A percentile compares a stretch with the other conserved stretches of the same genome.
Evolutionary conservation across 2,113 vertebrate genomes (phyloP).

Genomic region (Carettochelys insculpta): DNA sequence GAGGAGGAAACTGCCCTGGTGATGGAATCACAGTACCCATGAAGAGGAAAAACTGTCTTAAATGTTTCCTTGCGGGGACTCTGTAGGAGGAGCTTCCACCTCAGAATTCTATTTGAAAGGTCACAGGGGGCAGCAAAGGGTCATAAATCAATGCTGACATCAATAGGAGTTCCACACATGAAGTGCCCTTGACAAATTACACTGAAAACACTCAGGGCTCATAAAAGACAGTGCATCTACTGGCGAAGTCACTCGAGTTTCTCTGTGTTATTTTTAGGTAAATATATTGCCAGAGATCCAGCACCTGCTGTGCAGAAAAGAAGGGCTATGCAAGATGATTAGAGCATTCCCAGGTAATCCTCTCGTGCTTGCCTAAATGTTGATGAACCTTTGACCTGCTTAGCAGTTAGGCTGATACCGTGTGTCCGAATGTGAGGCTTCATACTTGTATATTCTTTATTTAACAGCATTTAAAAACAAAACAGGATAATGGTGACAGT

Average conservation of each 20-base stretch:
- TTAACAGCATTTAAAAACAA: background rate
- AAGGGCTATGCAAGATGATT: slow-evolving; percentile 82
- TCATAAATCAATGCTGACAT: background rate
- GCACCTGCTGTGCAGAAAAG: slow-evolving; percentile 85
- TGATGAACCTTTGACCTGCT: background rate
- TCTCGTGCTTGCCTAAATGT: background rate
- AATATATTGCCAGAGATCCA: slow-evolving; percentile 85
- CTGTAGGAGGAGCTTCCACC: background rate
- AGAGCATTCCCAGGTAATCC: slow-evolving; percentile 84
- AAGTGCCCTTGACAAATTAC: background rate
- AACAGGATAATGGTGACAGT: background rate
- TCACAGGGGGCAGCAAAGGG: background rate
- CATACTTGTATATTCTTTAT: background rate
- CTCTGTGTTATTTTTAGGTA: slow-evolving; percentile 79
- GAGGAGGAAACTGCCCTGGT: background rate
- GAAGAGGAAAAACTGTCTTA: background rate
- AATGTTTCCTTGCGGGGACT: background rate
- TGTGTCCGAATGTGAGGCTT: background rate
- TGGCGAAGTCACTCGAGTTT: slow-evolving; percentile 12
- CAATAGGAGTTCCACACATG: background rate
- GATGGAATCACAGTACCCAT: background rate
- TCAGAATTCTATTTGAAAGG: background rate
- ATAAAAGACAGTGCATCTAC: background rate
- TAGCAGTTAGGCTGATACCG: background rate
- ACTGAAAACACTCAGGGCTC: background rate